A percentile compares a stretch with the other conserved stretches of the same genome.
These are phyloP conservation scores for Chloropsis hardwickii DNA, from an alignment of 2,113 vertebrate genomes.

Conservation along the genomic window DNA sequence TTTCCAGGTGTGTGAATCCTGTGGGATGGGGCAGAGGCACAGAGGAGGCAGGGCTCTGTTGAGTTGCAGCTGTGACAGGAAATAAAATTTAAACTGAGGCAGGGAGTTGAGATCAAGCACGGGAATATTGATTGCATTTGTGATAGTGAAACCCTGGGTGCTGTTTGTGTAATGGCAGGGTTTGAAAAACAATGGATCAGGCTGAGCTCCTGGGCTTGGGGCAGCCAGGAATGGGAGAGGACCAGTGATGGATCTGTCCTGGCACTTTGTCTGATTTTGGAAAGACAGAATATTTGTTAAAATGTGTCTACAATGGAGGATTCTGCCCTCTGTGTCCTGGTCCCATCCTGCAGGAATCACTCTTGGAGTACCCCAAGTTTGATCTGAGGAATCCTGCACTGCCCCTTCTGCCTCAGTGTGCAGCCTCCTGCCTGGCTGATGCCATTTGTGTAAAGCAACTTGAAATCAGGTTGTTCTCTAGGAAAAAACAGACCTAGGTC, in stretches of 20 bases:
- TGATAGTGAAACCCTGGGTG: neutral
- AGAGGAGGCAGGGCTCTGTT: neutral
- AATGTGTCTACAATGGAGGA: accelerated
- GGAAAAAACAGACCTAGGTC: neutral
- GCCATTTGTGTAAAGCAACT: neutral
- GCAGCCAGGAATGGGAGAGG: neutral
- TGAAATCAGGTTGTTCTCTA: neutral
- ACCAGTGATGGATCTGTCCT: neutral
- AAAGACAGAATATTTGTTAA: neutral
- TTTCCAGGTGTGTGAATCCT: neutral
- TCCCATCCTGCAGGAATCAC: neutral
- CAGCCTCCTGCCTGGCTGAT: neutral
- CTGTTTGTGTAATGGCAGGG: neutral
- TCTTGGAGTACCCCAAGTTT: accelerated
- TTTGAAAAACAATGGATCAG: neutral
- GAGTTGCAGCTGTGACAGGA: neutral
- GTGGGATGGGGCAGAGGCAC: neutral
- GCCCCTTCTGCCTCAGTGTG: neutral
- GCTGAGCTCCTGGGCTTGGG: neutral
- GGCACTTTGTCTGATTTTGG: neutral
- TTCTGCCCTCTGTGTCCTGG: neutral
- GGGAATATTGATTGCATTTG: neutral
- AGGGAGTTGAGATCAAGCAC: neutral
- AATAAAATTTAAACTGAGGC: neutral
- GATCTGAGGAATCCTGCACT: neutral